phyloP scores from a whole-genome alignment of 2,113 vertebrate genomes.

The Galeopterus variegatus region DNA sequence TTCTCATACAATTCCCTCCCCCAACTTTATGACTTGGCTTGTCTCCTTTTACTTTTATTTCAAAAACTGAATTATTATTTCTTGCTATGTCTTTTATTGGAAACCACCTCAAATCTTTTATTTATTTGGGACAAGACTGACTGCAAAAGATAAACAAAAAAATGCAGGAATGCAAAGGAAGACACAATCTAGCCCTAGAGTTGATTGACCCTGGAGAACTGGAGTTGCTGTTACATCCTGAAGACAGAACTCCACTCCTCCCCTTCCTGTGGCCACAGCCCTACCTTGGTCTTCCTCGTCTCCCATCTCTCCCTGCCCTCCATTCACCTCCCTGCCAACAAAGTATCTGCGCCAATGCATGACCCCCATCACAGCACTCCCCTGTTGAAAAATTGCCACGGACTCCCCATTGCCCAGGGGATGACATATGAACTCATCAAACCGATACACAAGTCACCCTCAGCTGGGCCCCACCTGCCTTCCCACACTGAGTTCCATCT shows the following conservation, averaged over 20 bases:
- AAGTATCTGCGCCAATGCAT: background rate
- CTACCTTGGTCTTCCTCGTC: background rate
- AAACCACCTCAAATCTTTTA: background rate
- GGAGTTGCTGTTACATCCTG: background rate
- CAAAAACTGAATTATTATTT: background rate
- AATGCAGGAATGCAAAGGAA: background rate
- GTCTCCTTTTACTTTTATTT: background rate
- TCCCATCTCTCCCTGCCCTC: background rate
- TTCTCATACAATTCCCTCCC: accelerated
- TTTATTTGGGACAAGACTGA: background rate
- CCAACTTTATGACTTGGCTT: background rate
- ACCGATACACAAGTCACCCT: background rate
- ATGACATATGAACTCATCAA: background rate
- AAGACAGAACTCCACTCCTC: background rate
- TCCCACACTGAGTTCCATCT: background rate
- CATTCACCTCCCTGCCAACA: background rate
- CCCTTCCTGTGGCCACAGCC: background rate
- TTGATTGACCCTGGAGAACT: accelerated
- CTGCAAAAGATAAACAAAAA: background rate
- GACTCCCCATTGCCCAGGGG: background rate
- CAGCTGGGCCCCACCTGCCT: background rate
- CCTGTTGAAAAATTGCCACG: background rate
- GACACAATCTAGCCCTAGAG: background rate
- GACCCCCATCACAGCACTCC: background rate
- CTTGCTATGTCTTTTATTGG: background rate